A percentile compares a stretch with the other conserved stretches of the same genome.
phyloP scores from a whole-genome alignment of 2,888 invertebrate species.

The Liodrosophila aerea region DNA sequence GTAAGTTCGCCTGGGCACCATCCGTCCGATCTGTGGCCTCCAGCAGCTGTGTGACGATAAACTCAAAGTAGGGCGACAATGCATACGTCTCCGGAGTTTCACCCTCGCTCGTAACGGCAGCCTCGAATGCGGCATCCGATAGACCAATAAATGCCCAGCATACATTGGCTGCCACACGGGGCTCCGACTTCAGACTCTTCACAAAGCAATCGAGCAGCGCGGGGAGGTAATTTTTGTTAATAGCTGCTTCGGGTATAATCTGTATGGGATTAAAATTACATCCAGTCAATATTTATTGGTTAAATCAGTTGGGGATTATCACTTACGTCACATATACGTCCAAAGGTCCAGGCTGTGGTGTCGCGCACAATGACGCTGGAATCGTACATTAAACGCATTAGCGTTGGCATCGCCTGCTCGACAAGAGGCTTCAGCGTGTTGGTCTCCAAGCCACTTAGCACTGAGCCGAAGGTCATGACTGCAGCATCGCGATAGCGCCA shows the following conservation, averaged over 20 bases:
- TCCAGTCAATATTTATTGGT: not conserved
- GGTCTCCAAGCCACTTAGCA: slow-evolving; percentile 95
- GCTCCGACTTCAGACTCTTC: slow-evolving; percentile 94
- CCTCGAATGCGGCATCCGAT: slow-evolving; percentile 98
- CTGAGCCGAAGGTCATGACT: slow-evolving; percentile 98
- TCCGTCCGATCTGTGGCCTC: slow-evolving; percentile 97
- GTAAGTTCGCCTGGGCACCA: slow-evolving; percentile 95
- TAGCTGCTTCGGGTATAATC: slow-evolving; percentile 95
- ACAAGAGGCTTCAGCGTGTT: slow-evolving; percentile 95
- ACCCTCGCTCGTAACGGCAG: slow-evolving; percentile 86
- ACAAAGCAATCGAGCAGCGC: slow-evolving; percentile 91
- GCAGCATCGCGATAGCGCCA: slow-evolving; percentile 98
- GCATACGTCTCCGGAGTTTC: slow-evolving; percentile 94
- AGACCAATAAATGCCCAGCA: slow-evolving; percentile 99
- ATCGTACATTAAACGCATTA: slow-evolving; percentile 98
- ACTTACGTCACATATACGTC: slow-evolving; percentile 94
- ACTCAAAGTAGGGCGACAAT: slow-evolving; percentile 96
- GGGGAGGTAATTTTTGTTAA: slow-evolving; percentile 92
- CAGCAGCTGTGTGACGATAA: slow-evolving; percentile 94
- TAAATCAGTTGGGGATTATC: not conserved
- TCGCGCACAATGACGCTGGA: slow-evolving; percentile 96
- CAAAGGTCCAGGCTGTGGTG: slow-evolving; percentile 99
- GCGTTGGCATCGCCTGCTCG: slow-evolving; percentile 97
- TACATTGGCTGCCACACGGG: slow-evolving; percentile 98
- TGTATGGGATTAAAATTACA: slow-evolving; percentile 27